Conservation (phyloP, 1,140 invertebrate species). For the Saxidomus purpurata region DNA sequence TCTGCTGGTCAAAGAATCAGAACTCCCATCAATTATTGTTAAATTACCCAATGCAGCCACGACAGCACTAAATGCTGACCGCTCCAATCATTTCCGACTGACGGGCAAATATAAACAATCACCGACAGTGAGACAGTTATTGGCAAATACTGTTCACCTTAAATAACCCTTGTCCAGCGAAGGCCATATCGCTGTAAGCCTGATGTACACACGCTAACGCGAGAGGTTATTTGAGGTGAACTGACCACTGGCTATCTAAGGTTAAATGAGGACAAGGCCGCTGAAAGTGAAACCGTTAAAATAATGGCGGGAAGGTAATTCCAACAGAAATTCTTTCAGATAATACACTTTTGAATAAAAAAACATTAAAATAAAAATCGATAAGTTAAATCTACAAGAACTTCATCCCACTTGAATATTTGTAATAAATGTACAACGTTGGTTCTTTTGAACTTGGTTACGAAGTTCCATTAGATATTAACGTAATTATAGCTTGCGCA, state of each 20-base stretch:
- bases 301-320: neutral
- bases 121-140: constrained; percentile 33
- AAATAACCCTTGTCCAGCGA: constrained; percentile 59
- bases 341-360: neutral
- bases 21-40: constrained; percentile 23
- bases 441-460: too few species aligned
- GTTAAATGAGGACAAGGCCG: constrained; percentile 57
- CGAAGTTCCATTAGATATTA: neutral
- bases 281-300: neutral
- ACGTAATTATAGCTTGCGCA: constrained; percentile 25
- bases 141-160: constrained; percentile 53
- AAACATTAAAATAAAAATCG: neutral
- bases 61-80: constrained; percentile 34
- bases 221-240: constrained; percentile 60
- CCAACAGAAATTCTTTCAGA: too few species aligned
- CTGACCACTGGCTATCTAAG: constrained; percentile 56
- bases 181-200: constrained; percentile 17
- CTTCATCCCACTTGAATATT: neutral
- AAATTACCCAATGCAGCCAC: neutral
- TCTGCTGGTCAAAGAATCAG: neutral
- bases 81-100: neutral
- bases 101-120: constrained; percentile 35
- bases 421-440: neutral
- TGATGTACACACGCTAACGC: constrained; percentile 12
- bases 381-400: too few species aligned